Conservation (phyloP, 2,113 vertebrate species). For the Sinocyclocheilus grahami region DNA sequence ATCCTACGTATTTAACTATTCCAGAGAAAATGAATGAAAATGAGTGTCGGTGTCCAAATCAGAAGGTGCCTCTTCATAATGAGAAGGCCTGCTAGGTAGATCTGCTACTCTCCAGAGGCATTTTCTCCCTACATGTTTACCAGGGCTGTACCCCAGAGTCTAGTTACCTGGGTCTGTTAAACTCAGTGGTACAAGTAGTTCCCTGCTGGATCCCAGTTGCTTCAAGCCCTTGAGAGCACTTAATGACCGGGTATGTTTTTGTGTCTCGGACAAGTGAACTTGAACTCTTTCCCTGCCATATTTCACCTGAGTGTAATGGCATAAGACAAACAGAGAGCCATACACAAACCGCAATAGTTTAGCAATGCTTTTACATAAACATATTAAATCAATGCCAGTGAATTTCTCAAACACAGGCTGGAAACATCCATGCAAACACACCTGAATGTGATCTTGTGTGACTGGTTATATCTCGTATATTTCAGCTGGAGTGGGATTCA, state of each 20-base stretch:
- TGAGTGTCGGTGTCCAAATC: neutral
- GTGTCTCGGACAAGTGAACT: neutral
- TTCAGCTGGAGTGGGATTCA: neutral
- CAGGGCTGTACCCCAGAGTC: constrained; percentile 46
- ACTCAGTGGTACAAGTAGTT: constrained; percentile 29
- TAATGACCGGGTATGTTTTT: constrained; percentile 10
- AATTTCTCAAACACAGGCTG: constrained; percentile 9
- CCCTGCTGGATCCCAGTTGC: constrained; percentile 14
- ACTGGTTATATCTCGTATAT: neutral
- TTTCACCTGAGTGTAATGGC: constrained; percentile 9
- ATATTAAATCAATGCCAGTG: neutral
- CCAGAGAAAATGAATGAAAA: neutral
- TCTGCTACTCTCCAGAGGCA: constrained; percentile 69
- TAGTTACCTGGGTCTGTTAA: constrained; percentile 49
- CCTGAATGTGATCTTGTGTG: constrained; percentile 3
- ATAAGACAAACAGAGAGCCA: constrained; percentile 3
- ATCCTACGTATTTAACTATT: too few relatives aligned
- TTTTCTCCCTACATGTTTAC: constrained; percentile 40
- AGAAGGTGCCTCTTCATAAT: neutral
- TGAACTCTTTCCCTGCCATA: constrained; percentile 14
- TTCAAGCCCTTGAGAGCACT: neutral
- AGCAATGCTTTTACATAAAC: neutral
- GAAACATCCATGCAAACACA: neutral
- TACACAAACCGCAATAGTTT: neutral
- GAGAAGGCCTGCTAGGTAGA: neutral